Evolutionary conservation across 2,797 vertebrate species (phyloP), one percentile per base, ranked within the genome.

Genomic region (Onychomys arenicola): DNA sequence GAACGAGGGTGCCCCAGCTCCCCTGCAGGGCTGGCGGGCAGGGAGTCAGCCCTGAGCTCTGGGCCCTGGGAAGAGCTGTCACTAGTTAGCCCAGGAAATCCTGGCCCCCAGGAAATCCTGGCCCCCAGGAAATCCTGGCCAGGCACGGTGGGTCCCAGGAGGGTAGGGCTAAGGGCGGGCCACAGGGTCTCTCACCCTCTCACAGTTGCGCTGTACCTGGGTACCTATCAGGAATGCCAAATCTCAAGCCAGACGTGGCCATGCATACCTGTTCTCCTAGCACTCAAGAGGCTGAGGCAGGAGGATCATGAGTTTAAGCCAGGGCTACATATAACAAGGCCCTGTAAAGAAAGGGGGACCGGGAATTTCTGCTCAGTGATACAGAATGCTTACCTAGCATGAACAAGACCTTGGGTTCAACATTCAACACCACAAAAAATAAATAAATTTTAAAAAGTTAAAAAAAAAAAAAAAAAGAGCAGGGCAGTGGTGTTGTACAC

Each of bases 11-110:
- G 4, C 1, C 21, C 52, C 8, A 0, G 16, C 0, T 21, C 49
- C 55, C 40, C 59, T n/a, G 34, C 59, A 61, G 55, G 21, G 77
- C 46, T 43, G 49, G 12, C 23, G 5, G 46, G 12, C 23, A 10
- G 46, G 23, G 37, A 5, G 5, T 6, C 27, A 13, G 73, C n/a
- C 65, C 46, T 0, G 67, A 0, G 23, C 6, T 7, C 43, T 16
- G 27, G 1, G 46, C 11, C 59, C 0, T 2, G n/a, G 34, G 17
- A 61, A 52, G 5, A 40, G 2, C 29, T 32, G 10, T 13, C 3
- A 9, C 49, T 3, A 2, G 12, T 9, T 40, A 16, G 75, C 34
- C 17, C 4, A 21, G 0, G 0, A 46, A 49, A 4, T 6, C 49
- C 27, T 12, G 25, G 73, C 61, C n/a, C n/a, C n/a, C n/a, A n/a